Evolutionary conservation across 2,888 invertebrate species (phyloP), one percentile per base, ranked within the genome.

Genomic region (Parnassius apollo): DNA sequence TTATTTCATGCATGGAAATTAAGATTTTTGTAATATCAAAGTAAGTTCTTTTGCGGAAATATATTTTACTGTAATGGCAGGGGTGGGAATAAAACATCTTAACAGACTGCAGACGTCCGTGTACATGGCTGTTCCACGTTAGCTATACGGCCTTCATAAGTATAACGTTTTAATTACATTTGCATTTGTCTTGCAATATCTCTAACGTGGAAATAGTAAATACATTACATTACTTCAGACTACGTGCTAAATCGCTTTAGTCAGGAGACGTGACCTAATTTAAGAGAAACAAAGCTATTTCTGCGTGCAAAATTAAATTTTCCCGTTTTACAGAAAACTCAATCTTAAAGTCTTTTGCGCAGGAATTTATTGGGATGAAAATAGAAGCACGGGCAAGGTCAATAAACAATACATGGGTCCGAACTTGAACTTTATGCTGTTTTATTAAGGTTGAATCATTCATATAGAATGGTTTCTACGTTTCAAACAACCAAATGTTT

Each of bases 211-310:
- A 68, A 71, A 68, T 68, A 68, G 71, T 69, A 70, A 80, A 81
- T 80, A 76, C 75, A 46, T 46, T 46, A 46, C 72, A 80, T 80
- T 79, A 75, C 77, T 76, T 74, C 71, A 76, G 75, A 75, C 74
- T 79, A 78, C 75, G 79, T 80, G 78, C 78, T 77, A 71, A 73
- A 73, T 70, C 72, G 80, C 76, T 72, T 76, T 71, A 72, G 70
- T 74, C 78, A 73, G 74, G 78, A 83, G 80, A 85, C 85, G 86
- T 86, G 86, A 85, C 86, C 87, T 80, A 85, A 85, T 86, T 86
- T 82, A 77, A 72, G 78, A 77, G 83, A 85, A 85, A 86, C 86
- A 85, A 83, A 85, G 81, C 82, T 80, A 78, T 82, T 77, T 72
- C 69, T 67, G 69, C 62, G 67, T 71, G 72, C 71, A 66, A 66